Base-by-base conservation (phyloP, 2,113 vertebrate species). In the Scomber japonicus region DNA sequence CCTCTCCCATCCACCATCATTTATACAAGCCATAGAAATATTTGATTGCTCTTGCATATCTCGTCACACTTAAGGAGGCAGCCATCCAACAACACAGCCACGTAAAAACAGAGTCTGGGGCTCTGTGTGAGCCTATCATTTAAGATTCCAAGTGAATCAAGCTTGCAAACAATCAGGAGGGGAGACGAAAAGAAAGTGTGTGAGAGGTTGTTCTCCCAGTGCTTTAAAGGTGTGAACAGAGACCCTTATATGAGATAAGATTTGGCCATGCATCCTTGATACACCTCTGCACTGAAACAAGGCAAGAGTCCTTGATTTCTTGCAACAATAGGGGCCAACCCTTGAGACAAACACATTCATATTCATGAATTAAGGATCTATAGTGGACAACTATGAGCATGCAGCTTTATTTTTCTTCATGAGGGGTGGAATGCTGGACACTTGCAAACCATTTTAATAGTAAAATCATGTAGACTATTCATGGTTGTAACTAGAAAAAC, bases 1-100 rank as follows among this genome's bases (percentile, higher is more conserved):
- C 67, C 71, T 89, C 83, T 78, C 53, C 65, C 79, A 83, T 88
- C 90, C 85, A 62, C 85, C 81, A 40, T 88, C 90, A 91, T 92
- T 93, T 93, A 90, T 86, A 86, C 89, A 78, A 91, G 83, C 80
- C 88, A 91, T 89, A 86, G 88, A 93, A 91, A 94, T 92, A 88
- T 89, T 91, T 92, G 90, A 94, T 93, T 93, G 91, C 88, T 85
- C 91, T 93, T 90, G 91, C 92, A 87, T 91, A 92, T 93, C 88
- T 92, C 88, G 73, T 85, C 84, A 85, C 86, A 75, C 92, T 93
- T 89, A 90, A 88, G 85, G 84, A 91, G 82, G 81, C 92, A 87
- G 89, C 82, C 82, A 78, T 69, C 84, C 90, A 86, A 91, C 78
- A 71, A 27, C 62, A 10, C 16, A 2, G 69, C 73, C 57, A 61